Conservation (phyloP, 2,113 vertebrate species). For the Eublepharis macularius region DNA sequence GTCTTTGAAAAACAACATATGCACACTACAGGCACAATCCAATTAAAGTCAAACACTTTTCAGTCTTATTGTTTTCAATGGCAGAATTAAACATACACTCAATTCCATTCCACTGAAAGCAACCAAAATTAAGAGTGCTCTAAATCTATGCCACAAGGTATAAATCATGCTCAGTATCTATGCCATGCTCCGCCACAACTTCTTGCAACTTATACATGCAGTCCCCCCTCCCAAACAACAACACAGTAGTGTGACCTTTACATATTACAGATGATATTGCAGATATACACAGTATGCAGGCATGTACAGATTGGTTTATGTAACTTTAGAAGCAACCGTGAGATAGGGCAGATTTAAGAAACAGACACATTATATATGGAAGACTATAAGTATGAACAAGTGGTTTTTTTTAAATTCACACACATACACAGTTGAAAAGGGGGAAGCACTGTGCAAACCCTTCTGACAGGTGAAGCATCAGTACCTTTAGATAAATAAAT, state of each 20-base stretch:
- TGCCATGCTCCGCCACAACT: background rate
- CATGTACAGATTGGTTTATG: background rate
- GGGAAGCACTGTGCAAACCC: no score
- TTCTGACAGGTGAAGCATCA: no score
- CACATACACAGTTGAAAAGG: no score
- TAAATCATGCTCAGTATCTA: background rate
- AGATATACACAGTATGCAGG: background rate
- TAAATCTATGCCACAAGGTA: no score
- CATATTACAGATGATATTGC: background rate
- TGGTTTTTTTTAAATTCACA: no score
- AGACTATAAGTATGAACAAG: no score
- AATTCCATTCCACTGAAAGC: background rate
- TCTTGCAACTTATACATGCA: background rate
- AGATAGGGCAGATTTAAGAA: background rate
- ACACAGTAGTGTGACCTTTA: background rate
- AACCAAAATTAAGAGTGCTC: background rate
- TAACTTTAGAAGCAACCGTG: background rate
- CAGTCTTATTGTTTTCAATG: background rate
- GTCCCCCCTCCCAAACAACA: background rate
- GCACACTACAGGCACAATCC: background rate
- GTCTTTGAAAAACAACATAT: background rate
- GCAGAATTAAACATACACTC: background rate
- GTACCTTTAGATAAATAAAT: background rate
- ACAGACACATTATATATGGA: no score
- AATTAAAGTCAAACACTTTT: background rate